Base-by-base conservation (phyloP, 2,113 vertebrate genomes). In the Oriolus oriolus region DNA sequence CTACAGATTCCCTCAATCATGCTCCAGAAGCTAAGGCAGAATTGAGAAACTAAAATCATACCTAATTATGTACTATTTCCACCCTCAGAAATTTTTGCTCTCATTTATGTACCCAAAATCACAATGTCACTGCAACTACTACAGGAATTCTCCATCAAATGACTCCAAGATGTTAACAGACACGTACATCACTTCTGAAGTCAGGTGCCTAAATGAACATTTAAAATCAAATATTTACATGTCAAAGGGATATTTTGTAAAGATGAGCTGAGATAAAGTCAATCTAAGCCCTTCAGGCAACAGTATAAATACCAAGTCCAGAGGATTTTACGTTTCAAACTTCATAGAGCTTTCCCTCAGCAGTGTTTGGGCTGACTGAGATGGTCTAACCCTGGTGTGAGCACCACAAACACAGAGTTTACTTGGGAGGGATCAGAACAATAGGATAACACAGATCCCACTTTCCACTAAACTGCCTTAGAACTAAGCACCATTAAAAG, bases 241-340 rank as follows among this genome's bases (percentile, higher is more conserved):
- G 3, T n/a, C 33, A 88, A 49, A 61, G 45, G 77, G 9, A 49
- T 68, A 19, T 28, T 80, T 69, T 30, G 10, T 13, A 39, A 73
- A 86, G 30, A 18, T 31, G 9, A 24, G 68, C 6, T 70, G 28
- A 85, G 69, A 56, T 63, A 27, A 64, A 69, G 21, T 20, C 15
- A 31, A 53, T 5, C 6, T 5, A 16, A 26, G 1, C 3, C 2
- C 17, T 4, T 6, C 7, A n/a, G 20, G 33, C 13, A 49, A 18
- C 5, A 68, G 4, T 30, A n/a, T 15, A 28, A 76, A 57, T 26
- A 42, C 2, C 13, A 56, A 59, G 15, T 26, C 23, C 35, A 41
- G 47, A 26, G 11, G 16, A 77, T 64, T 86, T 80, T 61, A 7
- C 0, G 0, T 79, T 76, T 73, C 42, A 42, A 45, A 10, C 2